Evolutionary conservation across 2,797 vertebrate species (phyloP).

Genomic region (Okamejei kenojei): DNA sequence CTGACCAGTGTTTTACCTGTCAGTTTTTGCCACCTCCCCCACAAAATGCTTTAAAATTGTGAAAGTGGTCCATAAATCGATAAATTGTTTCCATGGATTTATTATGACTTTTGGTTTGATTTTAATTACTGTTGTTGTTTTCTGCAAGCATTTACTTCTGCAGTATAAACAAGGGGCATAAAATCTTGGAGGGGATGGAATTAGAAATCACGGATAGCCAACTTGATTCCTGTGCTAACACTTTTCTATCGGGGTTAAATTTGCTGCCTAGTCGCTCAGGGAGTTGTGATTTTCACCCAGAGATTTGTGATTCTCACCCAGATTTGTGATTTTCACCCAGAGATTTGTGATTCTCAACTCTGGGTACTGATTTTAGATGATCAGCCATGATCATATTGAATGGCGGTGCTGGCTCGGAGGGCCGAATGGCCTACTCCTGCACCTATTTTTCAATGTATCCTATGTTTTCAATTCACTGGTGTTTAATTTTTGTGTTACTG

Average conservation of each 20-base stretch:
- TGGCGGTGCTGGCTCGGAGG: too few species aligned
- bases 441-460: too few species aligned
- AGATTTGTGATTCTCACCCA: too few species aligned
- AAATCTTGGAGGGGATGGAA: not conserved
- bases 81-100: not conserved
- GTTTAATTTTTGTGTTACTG: not conserved
- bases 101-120: not conserved
- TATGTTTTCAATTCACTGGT: not conserved
- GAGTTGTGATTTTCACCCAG: too few species aligned
- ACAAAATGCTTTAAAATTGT: not conserved
- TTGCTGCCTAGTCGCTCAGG: not conserved
- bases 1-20: not conserved
- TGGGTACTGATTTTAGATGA: too few species aligned
- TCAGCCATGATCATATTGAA: too few species aligned
- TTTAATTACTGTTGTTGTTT: not conserved
- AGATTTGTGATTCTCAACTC: too few species aligned
- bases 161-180: not conserved
- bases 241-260: not conserved
- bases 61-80: not conserved
- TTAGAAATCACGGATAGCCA: not conserved
- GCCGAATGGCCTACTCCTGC: too few species aligned
- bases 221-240: not conserved
- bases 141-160: not conserved
- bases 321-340: too few species aligned
- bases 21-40: not conserved